Evolutionary conservation across 2,797 vertebrate genomes (phyloP), one percentile per base, ranked within the genome.

Genomic region (Melanitta fusca): DNA sequence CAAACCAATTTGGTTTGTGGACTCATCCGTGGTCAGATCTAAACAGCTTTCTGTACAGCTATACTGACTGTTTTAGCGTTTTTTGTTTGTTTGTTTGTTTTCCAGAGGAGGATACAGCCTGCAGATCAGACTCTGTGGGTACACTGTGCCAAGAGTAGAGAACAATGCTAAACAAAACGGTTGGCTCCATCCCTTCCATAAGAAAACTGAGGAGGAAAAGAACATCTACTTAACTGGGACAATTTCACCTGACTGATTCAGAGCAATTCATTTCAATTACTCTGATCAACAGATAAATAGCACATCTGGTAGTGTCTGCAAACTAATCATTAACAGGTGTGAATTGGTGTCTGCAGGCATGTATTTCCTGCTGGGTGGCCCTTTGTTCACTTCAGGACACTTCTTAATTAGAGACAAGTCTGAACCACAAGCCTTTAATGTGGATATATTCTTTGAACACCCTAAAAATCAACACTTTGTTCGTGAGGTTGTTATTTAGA

Each of bases 311-410:
- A 93, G 68, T 80, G 91, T 91, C 94, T 96, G 93, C 85, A 97
- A 96, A 96, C 93, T 96, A 95, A 95, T 96, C 94, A 97, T 96
- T 97, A 96, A 89, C 96, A 97, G 96, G 96, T 97, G 96, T 97
- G 96, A 97, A 96, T 95, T 95, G 91, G 38, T 93, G 91, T 96
- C 88, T 96, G 90, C 65, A 87, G 95, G 91, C 85, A 83, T 75
- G 27, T 77, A 95, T 93, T 96, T 96, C 94, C 91, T 87, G 66
- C 95, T 92, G 96, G 92, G 95, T 80, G 75, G 93, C 32, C 75
- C 94, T 97, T 97, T 97, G 94, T 96, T 97, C 96, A 87, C 96
- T 94, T 96, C 91, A 95, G 94, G 95, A 93, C 90, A 94, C 79
- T 96, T 97, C 93, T 94, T 97, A 97, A 97, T 96, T 96, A 96